Conservation (phyloP, 2,797 vertebrate genomes). For the Pelobates cultripes region DNA sequence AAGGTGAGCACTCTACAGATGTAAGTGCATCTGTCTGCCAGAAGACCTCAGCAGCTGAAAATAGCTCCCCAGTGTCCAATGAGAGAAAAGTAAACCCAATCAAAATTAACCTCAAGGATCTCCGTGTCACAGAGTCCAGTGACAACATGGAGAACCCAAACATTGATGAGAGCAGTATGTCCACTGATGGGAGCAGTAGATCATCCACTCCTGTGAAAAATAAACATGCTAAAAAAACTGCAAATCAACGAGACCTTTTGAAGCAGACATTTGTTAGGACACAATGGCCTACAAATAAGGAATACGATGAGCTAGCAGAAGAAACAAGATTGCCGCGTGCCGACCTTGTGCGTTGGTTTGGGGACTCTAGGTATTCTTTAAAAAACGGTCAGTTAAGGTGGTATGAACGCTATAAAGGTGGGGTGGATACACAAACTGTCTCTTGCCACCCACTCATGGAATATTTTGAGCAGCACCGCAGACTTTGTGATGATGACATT, state of each 20-base stretch:
- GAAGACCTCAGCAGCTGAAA: neutral
- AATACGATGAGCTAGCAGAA: conserved; percentile 87
- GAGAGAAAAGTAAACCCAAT: conserved; percentile 94
- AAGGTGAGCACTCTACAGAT: conserved; percentile 69
- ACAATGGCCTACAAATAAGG: conserved; percentile 89
- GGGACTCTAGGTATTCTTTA: conserved; percentile 91
- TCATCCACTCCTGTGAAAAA: conserved; percentile 59
- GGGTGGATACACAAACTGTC: conserved; percentile 67
- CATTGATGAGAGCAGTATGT: conserved; percentile 28
- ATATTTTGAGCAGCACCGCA: conserved; percentile 77
- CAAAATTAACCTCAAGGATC: conserved; percentile 97
- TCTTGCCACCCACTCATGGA: conserved; percentile 76
- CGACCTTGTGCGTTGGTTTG: conserved; percentile 96
- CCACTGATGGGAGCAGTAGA: conserved; percentile 56
- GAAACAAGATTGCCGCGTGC: conserved; percentile 85
- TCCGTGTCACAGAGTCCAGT: conserved; percentile 90
- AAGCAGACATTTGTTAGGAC: conserved; percentile 92
- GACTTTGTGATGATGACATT: conserved; percentile 80
- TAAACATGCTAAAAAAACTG: conserved; percentile 86
- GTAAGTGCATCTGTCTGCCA: too few relatives aligned
- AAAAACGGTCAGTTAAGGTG: conserved; percentile 96
- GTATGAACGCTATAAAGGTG: conserved; percentile 88
- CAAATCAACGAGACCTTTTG: conserved; percentile 89
- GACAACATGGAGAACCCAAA: conserved; percentile 73
- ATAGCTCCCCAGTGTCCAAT: conserved; percentile 44